These are phyloP conservation scores for Dasysyrphus albostriatus DNA, from an alignment of 2,888 invertebrate genomes.

Conservation along the genomic window DNA sequence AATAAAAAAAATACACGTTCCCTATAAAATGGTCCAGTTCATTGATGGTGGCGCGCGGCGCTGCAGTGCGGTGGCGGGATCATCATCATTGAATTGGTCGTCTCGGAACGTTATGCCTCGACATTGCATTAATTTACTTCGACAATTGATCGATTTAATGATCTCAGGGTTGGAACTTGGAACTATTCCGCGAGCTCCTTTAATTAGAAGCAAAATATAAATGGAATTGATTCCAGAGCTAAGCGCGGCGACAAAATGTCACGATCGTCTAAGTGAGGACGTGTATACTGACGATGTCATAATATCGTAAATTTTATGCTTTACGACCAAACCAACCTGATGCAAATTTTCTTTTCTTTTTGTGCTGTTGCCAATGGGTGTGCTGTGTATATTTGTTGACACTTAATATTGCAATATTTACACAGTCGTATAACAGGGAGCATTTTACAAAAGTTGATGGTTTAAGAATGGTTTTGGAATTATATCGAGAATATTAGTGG, in stretches of 20 bases:
- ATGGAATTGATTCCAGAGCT: slow-evolving; percentile 55
- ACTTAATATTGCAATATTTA: slow-evolving; percentile 11
- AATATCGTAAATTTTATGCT: slow-evolving; percentile 74
- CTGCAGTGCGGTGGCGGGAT: not conserved
- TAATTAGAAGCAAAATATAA: slow-evolving; percentile 72
- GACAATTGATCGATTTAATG: slow-evolving; percentile 76
- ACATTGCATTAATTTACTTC: slow-evolving; percentile 70
- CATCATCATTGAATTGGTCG: slow-evolving; percentile 23
- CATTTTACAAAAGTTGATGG: slow-evolving; percentile 25
- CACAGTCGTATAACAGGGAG: slow-evolving; percentile 11
- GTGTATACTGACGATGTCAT: slow-evolving; percentile 68
- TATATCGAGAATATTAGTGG: slow-evolving; percentile 52
- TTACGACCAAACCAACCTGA: slow-evolving; percentile 55
- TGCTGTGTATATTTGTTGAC: slow-evolving; percentile 56
- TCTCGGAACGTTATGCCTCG: slow-evolving; percentile 47
- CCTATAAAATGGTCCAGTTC: slow-evolving; percentile 30
- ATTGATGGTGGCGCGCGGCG: not conserved
- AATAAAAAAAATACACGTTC: slow-evolving; percentile 23
- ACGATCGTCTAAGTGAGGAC: slow-evolving; percentile 59
- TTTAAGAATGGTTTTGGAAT: slow-evolving; percentile 27
- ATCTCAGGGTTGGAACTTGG: slow-evolving; percentile 46
- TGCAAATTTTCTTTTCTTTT: not conserved
- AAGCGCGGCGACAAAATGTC: slow-evolving; percentile 62
- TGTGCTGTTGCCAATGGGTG: slow-evolving; percentile 41
- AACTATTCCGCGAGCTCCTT: slow-evolving; percentile 50